These are phyloP conservation scores for Phortica variegata DNA, from an alignment of 1,140 invertebrate genomes.

Conservation along the genomic window DNA sequence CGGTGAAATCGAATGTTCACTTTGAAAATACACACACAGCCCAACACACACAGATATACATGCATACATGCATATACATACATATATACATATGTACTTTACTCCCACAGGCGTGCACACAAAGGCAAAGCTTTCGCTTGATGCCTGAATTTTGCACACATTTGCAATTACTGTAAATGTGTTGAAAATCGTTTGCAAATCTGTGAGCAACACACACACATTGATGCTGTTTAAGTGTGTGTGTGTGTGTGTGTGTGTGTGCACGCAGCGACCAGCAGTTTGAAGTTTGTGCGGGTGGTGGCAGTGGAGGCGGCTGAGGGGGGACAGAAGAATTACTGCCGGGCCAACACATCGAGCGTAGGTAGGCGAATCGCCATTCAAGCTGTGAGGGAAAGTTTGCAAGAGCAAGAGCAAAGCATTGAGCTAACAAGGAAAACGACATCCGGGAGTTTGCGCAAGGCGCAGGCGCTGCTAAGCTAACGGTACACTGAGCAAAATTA, in stretches of 20 bases:
- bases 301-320: no score
- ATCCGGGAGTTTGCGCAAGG: no score
- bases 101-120: conserved; percentile 15
- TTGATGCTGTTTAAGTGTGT: conserved; percentile 50
- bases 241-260: conserved; percentile 15
- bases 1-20: conserved; percentile 54
- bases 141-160: conserved; percentile 48
- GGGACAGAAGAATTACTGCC: no score
- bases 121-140: conserved; percentile 5
- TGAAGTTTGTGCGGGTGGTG: conserved; percentile 3
- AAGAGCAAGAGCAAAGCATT: no score
- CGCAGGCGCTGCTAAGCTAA: no score
- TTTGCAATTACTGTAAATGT: conserved; percentile 55
- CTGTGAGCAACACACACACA: conserved; percentile 41
- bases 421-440: no score
- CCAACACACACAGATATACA: neutral
- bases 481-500: no score
- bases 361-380: no score
- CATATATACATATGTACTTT: conserved; percentile 1
- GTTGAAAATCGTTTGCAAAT: conserved; percentile 56
- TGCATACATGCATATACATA: neutral
- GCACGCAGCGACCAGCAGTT: no score
- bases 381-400: no score
- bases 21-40: conserved; percentile 25
- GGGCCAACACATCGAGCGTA: no score